These are phyloP conservation scores for Sylvia atricapilla DNA, from an alignment of 2,113 vertebrate species.

Conservation along the genomic window DNA sequence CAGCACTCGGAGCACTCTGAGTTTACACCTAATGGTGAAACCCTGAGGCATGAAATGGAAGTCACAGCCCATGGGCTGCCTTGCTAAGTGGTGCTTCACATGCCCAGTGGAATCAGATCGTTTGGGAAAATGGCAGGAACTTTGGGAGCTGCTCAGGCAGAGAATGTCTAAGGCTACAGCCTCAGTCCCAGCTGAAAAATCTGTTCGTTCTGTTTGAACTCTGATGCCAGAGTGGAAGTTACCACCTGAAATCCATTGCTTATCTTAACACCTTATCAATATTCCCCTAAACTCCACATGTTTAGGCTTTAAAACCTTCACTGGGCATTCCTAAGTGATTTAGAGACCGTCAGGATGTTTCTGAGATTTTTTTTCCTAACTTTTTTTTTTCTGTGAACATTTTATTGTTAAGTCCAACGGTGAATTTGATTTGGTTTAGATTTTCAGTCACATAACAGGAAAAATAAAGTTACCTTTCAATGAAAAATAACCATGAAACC, in stretches of 20 bases:
- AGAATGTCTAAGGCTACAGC: background rate
- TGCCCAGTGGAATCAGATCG: background rate
- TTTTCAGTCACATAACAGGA: background rate
- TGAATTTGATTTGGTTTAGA: background rate
- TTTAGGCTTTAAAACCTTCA: background rate
- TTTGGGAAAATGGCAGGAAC: background rate
- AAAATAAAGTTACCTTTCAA: background rate
- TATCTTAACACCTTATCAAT: background rate
- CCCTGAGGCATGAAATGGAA: conserved; percentile 36
- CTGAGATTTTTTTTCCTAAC: background rate
- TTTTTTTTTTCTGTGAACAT: background rate
- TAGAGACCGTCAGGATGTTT: background rate
- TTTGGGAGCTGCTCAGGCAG: background rate
- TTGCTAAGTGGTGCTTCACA: background rate
- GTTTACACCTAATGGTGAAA: background rate
- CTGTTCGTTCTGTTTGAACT: rapidly evolving
- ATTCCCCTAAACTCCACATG: background rate
- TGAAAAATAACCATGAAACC: background rate
- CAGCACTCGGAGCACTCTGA: background rate
- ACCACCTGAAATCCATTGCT: background rate
- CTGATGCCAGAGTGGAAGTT: background rate
- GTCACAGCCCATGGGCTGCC: background rate
- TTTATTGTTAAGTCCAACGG: background rate
- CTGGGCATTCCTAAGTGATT: background rate
- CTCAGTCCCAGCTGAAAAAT: background rate